Conservation (phyloP, 2,888 invertebrate species). For the Scaptomyza parva region DNA sequence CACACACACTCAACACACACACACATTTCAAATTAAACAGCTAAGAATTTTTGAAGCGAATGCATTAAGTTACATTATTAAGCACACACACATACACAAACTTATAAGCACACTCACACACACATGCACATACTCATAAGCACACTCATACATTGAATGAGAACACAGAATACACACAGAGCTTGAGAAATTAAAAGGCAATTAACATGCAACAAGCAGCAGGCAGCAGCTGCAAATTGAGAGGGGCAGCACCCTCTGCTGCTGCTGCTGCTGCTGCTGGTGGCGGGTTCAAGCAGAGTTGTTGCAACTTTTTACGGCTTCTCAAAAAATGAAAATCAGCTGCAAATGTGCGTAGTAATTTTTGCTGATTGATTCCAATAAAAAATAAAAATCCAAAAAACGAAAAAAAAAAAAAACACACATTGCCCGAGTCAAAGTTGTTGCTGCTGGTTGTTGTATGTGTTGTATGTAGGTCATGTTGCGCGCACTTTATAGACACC, state of each 20-base stretch:
- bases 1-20: slow-evolving; percentile 1
- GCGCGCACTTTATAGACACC: slow-evolving; percentile 69
- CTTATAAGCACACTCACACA: neutral
- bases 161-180: slow-evolving; percentile 36
- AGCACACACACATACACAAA: slow-evolving; percentile 19
- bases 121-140: slow-evolving; percentile 7
- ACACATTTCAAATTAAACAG: slow-evolving; percentile 4
- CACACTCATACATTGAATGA: slow-evolving; percentile 2
- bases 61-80: slow-evolving; percentile 44
- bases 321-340: slow-evolving; percentile 63
- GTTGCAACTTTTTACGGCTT: slow-evolving; percentile 43
- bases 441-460: slow-evolving; percentile 17
- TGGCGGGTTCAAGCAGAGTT: slow-evolving; percentile 54
- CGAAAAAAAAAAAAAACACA: slow-evolving; percentile 24
- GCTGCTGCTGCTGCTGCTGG: neutral
- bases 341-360: slow-evolving; percentile 73
- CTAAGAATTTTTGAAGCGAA: slow-evolving; percentile 24
- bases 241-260: slow-evolving; percentile 47
- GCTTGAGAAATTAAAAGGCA: slow-evolving; percentile 76
- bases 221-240: slow-evolving; percentile 56
- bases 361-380: slow-evolving; percentile 76
- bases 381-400: slow-evolving; percentile 22
- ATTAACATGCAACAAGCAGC: slow-evolving; percentile 74
- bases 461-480: slow-evolving; percentile 69
- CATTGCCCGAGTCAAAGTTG: slow-evolving; percentile 46